Percentiles rank a stretch among this genome's conserved stretches.
Conservation (phyloP, 2,888 invertebrate genomes). For the Hemicrepidius hirtus region DNA sequence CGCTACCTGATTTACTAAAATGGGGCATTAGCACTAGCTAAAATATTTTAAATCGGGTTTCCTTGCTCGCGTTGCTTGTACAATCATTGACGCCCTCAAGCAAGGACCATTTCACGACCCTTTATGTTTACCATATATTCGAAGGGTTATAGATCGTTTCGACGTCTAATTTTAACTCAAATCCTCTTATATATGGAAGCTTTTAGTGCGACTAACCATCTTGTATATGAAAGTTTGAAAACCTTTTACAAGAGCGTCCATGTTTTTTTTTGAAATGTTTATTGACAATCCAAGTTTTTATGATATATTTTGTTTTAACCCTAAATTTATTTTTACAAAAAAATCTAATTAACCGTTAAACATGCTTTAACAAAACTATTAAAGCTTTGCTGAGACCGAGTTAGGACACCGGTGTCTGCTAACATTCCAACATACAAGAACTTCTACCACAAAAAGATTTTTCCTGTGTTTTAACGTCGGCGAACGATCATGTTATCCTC, state of each 20-base stretch:
- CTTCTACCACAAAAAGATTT: constrained; percentile 3
- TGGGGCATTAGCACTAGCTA: background rate
- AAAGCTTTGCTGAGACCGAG: background rate
- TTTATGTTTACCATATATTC: constrained; percentile 1
- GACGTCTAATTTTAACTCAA: constrained; percentile 26
- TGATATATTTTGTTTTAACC: too few species aligned
- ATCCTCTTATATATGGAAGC: constrained; percentile 3
- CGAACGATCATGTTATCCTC: background rate
- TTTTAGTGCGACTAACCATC: background rate
- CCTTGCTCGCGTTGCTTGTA: background rate
- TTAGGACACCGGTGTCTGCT: background rate
- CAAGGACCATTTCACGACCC: background rate
- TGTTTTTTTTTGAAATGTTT: too few species aligned
- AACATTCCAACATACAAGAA: background rate
- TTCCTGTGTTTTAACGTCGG: background rate
- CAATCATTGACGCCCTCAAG: constrained; percentile 16
- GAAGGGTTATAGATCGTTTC: constrained; percentile 16
- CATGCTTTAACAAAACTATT: too few species aligned
- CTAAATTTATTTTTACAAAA: too few species aligned
- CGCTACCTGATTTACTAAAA: background rate
- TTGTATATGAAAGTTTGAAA: constrained; percentile 11
- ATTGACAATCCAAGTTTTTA: too few species aligned
- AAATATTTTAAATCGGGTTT: constrained; percentile 2
- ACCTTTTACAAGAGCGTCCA: constrained; percentile 4
- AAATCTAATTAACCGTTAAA: too few species aligned